These are phyloP conservation scores for Hemaris fuciformis DNA, from an alignment of 2,888 invertebrate species.

Conservation along the genomic window DNA sequence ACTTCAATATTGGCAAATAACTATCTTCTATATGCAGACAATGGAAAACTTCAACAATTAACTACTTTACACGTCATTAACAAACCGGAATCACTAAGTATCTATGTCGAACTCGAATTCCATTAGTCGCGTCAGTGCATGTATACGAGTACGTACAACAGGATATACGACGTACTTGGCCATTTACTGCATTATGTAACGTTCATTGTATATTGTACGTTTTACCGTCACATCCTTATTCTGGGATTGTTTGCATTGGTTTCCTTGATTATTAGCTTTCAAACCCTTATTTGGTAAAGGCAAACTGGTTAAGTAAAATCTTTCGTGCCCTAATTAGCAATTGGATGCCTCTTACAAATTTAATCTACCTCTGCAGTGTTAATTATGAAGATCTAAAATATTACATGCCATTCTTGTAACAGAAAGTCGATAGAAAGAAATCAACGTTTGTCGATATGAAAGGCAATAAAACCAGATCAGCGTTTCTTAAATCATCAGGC, in stretches of 20 bases:
- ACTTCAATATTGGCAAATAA: not conserved
- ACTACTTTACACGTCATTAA: conserved; percentile 32
- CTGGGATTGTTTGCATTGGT: not conserved
- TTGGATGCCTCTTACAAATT: too few species aligned
- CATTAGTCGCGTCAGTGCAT: conserved; percentile 28
- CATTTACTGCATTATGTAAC: not conserved
- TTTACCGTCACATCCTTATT: not conserved
- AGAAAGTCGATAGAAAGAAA: too few species aligned
- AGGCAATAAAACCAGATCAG: too few species aligned
- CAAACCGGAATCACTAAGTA: conserved; percentile 20
- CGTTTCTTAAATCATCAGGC: too few species aligned
- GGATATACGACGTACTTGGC: not conserved
- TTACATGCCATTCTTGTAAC: too few species aligned
- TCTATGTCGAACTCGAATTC: conserved; percentile 36
- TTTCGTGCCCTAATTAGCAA: not conserved
- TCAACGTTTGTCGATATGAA: too few species aligned
- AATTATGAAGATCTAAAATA: not conserved
- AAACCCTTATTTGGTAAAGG: too few species aligned
- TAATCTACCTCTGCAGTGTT: too few species aligned
- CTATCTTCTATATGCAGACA: conserved; percentile 9
- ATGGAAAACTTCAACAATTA: conserved; percentile 25
- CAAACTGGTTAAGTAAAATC: not conserved
- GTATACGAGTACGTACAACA: not conserved
- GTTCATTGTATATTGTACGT: too few species aligned
- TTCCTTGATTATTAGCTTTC: not conserved